Evolutionary conservation across 2,797 vertebrate species (phyloP).

Genomic region (Micromesistius poutassou): DNA sequence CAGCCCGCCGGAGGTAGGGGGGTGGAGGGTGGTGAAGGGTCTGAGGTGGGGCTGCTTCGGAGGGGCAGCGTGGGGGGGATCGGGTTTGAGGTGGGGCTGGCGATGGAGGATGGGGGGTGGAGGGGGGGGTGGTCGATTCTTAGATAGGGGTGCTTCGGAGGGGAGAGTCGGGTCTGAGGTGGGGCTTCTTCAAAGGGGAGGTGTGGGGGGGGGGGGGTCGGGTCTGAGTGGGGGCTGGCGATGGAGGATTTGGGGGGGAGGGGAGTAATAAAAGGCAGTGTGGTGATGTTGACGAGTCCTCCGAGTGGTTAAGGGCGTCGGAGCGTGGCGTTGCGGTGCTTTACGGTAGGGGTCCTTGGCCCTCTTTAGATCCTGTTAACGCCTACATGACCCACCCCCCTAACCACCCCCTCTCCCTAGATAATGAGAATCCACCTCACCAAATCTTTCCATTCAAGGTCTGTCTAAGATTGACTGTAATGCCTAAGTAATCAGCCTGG

Average conservation of each 20-base stretch:
- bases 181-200: too few relatives aligned
- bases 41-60: too few relatives aligned
- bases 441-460: conserved; percentile 77
- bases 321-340: conserved; percentile 49
- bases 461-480: conserved; percentile 74
- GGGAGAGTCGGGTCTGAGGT: too few relatives aligned
- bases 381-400: conserved; percentile 46
- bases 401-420: conserved; percentile 39
- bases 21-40: too few relatives aligned
- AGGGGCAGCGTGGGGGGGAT: too few relatives aligned
- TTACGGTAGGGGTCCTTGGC: conserved; percentile 58
- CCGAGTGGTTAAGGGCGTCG: conserved; percentile 44
- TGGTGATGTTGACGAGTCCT: conserved; percentile 64
- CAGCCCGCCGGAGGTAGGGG: too few relatives aligned
- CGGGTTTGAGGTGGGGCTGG: too few relatives aligned
- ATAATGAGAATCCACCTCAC: conserved; percentile 75
- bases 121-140: conserved; percentile 17
- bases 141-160: too few relatives aligned
- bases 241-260: conserved; percentile 1
- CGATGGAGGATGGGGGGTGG: not conserved
- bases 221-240: not conserved
- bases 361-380: conserved; percentile 49
- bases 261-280: conserved; percentile 58
- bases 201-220: conserved; percentile 3
- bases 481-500: conserved; percentile 79